These are phyloP conservation scores for Meles meles DNA, from an alignment of 2,113 vertebrate genomes.

Conservation along the genomic window DNA sequence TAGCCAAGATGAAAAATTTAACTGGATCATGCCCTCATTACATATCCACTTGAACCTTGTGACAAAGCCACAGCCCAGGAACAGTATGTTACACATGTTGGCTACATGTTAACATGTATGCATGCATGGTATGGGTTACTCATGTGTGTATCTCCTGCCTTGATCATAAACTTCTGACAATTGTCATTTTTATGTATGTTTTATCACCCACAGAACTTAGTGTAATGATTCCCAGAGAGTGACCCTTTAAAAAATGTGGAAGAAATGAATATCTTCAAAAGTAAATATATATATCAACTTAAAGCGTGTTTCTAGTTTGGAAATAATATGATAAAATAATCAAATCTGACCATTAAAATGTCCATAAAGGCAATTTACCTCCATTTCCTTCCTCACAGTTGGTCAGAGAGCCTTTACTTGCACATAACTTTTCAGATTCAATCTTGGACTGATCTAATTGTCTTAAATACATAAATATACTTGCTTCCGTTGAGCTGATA, in stretches of 20 bases:
- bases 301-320: not conserved
- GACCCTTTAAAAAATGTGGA: not conserved
- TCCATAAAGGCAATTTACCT: not conserved
- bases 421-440: not conserved
- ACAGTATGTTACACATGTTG: not conserved
- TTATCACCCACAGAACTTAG: not conserved
- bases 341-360: not conserved
- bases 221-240: not conserved
- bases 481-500: not conserved
- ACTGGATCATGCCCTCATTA: not conserved
- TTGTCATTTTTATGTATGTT: not conserved
- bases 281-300: not conserved
- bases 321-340: slow-evolving; percentile 10
- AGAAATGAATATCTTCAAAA: not conserved
- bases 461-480: not conserved
- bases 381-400: not conserved
- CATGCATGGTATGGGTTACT: not conserved
- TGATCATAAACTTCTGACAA: not conserved
- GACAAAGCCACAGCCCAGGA: not conserved
- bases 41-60: not conserved
- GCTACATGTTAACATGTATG: not conserved
- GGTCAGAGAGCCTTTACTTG: not conserved
- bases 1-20: not conserved
- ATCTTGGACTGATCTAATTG: not conserved
- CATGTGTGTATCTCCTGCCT: not conserved